Percentiles rank a stretch among this genome's conserved stretches.
These are phyloP conservation scores for Dione juno DNA, from an alignment of 2,888 invertebrate genomes.

Conservation along the genomic window DNA sequence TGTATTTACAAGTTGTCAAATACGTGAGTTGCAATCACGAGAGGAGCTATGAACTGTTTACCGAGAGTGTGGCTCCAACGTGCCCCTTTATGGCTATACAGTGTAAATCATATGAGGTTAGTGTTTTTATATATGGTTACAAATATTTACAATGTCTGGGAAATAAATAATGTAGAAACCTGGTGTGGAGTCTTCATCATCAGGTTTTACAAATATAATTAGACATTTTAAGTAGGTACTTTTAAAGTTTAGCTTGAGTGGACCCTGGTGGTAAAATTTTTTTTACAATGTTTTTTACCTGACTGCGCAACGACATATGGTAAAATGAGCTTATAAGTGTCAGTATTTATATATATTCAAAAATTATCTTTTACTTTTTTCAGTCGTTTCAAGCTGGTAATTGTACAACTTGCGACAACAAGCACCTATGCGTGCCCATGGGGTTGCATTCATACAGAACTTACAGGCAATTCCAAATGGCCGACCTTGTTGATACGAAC, in stretches of 20 bases:
- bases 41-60: constrained; percentile 91
- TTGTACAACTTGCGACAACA: constrained; percentile 88
- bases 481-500: constrained; percentile 73
- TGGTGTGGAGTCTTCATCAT: no score
- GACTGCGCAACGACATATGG: no score
- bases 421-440: constrained; percentile 87
- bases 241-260: no score
- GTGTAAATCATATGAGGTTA: constrained; percentile 90
- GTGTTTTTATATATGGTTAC: background rate
- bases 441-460: constrained; percentile 85
- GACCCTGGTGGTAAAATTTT: no score
- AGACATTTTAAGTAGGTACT: no score
- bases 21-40: constrained; percentile 94
- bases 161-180: no score
- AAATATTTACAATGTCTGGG: no score
- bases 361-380: background rate
- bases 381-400: constrained; percentile 87
- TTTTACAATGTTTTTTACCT: no score
- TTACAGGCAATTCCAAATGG: constrained; percentile 77
- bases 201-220: no score
- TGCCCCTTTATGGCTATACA: constrained; percentile 91
- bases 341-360: no score
- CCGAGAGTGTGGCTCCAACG: constrained; percentile 90
- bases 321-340: no score
- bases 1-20: constrained; percentile 81